Conservation (phyloP, 2,113 vertebrate genomes). For the Indicator maculatus region DNA sequence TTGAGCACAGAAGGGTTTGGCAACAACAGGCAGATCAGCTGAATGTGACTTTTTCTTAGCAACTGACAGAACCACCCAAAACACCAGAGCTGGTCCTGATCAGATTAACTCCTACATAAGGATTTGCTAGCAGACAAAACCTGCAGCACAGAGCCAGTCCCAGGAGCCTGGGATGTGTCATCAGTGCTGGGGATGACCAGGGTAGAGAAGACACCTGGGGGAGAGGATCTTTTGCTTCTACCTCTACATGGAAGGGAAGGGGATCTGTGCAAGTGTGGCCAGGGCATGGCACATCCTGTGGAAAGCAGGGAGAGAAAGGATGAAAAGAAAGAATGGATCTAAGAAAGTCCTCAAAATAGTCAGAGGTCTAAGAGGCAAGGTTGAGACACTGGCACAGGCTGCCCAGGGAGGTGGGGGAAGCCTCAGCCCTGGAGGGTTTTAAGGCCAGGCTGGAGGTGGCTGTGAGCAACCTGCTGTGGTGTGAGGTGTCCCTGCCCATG, state of each 20-base stretch:
- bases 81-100: neutral
- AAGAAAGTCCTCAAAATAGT: neutral
- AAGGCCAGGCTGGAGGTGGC: too few species aligned
- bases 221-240: neutral
- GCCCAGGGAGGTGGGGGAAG: too few species aligned
- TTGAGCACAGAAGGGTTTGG: conserved; percentile 8
- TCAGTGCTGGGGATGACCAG: neutral
- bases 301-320: neutral
- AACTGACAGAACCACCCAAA: conserved; percentile 8
- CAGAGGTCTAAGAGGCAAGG: neutral
- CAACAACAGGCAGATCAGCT: neutral
- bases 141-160: neutral
- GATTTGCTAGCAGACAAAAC: neutral
- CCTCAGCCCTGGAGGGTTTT: too few species aligned
- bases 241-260: neutral
- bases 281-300: neutral
- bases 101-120: neutral
- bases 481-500: too few species aligned
- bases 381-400: too few species aligned
- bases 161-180: neutral
- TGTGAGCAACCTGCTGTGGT: too few species aligned
- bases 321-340: neutral
- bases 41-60: conserved; percentile 14
- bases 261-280: neutral
- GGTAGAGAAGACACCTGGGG: neutral